phyloP scores from a whole-genome alignment of 2,113 vertebrate genomes.

The Elaphurus davidianus region DNA sequence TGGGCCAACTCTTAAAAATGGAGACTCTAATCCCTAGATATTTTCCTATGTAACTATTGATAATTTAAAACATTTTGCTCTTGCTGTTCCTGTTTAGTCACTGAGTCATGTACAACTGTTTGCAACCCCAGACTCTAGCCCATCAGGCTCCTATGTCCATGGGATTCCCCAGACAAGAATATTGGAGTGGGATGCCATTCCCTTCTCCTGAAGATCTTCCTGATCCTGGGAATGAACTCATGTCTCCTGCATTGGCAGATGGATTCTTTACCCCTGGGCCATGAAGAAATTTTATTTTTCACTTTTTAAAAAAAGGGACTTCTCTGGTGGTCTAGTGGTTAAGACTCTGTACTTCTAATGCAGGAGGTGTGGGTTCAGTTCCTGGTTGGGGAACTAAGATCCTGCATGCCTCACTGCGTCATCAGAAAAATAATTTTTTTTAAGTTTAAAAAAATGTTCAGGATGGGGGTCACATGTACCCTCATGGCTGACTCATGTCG shows the following conservation, averaged over 20 bases:
- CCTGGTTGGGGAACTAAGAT: background rate
- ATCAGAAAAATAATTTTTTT: background rate
- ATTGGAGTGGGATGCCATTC: background rate
- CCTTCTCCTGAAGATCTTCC: background rate
- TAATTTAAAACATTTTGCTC: background rate
- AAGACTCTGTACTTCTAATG: background rate
- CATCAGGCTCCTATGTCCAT: background rate
- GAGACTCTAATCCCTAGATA: background rate
- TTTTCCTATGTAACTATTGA: background rate
- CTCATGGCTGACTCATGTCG: background rate
- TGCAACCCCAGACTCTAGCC: background rate
- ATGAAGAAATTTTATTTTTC: background rate
- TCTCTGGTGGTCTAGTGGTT: background rate
- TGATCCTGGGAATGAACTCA: background rate
- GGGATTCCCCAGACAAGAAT: background rate
- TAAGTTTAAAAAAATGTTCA: background rate
- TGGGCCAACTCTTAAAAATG: background rate
- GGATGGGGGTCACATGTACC: background rate
- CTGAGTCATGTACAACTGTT: background rate
- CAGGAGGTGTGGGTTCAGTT: background rate
- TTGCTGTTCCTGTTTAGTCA: background rate
- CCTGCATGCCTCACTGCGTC: accelerated
- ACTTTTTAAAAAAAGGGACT: background rate
- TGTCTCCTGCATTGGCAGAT: background rate
- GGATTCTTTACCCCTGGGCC: background rate